Evolutionary conservation across 2,113 vertebrate species (phyloP).

Genomic region (Empidonax alnorum): DNA sequence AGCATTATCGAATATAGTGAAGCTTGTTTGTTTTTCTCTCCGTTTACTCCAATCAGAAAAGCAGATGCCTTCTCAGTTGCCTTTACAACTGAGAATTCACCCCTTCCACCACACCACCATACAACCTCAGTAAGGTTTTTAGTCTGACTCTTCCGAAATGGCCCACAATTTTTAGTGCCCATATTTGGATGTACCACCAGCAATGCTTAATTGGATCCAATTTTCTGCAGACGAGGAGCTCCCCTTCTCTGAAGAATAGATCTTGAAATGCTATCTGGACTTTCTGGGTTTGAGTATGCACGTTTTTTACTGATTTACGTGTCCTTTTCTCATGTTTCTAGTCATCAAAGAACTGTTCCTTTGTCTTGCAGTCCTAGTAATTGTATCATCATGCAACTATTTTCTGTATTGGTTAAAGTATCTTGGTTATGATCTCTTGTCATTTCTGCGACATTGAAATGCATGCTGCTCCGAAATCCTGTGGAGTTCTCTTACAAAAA

Average conservation of each 20-base stretch:
- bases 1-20: constrained; percentile 28
- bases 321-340: background rate
- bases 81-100: background rate
- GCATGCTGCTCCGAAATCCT: background rate
- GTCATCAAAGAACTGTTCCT: background rate
- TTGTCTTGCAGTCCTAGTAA: background rate
- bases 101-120: too few relatives aligned
- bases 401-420: background rate
- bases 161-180: background rate
- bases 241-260: background rate
- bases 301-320: background rate
- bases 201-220: background rate
- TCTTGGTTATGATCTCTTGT: background rate
- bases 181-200: background rate
- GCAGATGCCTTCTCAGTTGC: background rate
- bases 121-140: background rate
- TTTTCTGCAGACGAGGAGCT: background rate
- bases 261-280: background rate
- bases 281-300: background rate
- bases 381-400: background rate
- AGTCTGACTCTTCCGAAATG: background rate
- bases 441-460: background rate
- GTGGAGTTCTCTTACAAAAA: background rate
- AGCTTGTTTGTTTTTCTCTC: background rate
- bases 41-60: background rate